These are phyloP conservation scores for Apamea epomidion DNA, from an alignment of 2,888 invertebrate species.

Conservation along the genomic window DNA sequence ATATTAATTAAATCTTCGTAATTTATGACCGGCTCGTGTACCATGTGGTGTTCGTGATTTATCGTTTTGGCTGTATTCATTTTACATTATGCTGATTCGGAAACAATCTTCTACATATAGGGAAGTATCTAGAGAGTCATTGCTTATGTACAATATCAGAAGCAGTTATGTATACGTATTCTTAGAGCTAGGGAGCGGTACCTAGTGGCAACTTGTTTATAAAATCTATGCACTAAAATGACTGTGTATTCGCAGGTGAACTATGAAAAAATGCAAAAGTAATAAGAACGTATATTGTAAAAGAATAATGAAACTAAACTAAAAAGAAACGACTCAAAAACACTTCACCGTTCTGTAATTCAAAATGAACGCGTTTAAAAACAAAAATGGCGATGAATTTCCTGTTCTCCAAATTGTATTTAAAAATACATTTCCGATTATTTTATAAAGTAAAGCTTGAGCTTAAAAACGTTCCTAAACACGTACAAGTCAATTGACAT, in stretches of 20 bases:
- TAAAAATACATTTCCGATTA: constrained; percentile 30
- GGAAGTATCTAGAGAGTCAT: neutral
- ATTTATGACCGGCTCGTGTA: constrained; percentile 86
- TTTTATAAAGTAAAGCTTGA: constrained; percentile 19
- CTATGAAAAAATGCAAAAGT: neutral
- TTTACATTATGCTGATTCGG: constrained; percentile 73
- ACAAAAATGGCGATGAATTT: constrained; percentile 10
- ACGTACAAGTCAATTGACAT: constrained; percentile 67
- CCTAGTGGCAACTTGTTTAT: neutral
- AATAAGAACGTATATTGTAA: neutral
- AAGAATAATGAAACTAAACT: constrained; percentile 18
- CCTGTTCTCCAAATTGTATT: constrained; percentile 25
- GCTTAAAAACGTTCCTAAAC: constrained; percentile 48
- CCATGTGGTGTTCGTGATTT: constrained; percentile 85
- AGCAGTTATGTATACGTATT: neutral
- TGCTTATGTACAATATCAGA: neutral
- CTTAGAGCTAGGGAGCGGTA: neutral
- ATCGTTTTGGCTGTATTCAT: constrained; percentile 84
- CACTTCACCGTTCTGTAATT: constrained; percentile 19
- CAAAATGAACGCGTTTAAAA: constrained; percentile 33
- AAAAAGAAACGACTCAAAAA: neutral
- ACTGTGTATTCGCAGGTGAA: neutral
- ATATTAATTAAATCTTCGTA: constrained; percentile 90
- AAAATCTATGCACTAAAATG: neutral
- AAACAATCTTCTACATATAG: constrained; percentile 57